phyloP scores from a whole-genome alignment of 2,113 vertebrate genomes.

The Actenoides hombroni region DNA sequence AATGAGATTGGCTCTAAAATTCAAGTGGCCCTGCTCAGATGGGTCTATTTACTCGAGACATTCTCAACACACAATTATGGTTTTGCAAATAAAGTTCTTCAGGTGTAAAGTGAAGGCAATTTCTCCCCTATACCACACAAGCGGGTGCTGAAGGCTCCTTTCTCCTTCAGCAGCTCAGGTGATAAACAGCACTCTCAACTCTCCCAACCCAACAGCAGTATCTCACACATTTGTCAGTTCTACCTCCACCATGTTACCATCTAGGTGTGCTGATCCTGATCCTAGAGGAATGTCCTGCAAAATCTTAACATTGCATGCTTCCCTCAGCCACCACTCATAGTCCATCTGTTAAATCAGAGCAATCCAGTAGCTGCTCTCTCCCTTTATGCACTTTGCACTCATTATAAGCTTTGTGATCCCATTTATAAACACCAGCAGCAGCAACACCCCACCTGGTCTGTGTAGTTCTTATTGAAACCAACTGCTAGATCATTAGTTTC shows the following conservation, averaged over 20 bases:
- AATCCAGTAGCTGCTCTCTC: not conserved
- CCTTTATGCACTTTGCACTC: not conserved
- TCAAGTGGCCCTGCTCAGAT: not conserved
- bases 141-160: not conserved
- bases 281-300: not conserved
- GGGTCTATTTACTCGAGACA: not conserved
- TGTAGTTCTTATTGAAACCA: not conserved
- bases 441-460: not conserved
- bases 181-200: not conserved
- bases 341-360: not conserved
- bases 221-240: not conserved
- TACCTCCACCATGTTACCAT: not conserved
- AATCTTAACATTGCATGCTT: not conserved
- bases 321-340: not conserved
- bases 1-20: not conserved
- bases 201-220: fast-evolving
- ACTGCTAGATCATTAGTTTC: not conserved
- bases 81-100: not conserved
- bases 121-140: fast-evolving
- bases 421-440: not conserved
- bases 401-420: not conserved
- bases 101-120: not conserved
- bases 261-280: not conserved
- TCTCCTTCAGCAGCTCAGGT: not conserved
- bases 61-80: fast-evolving